Percentiles rank a stretch among this genome's conserved stretches.
Evolutionary conservation across 2,113 vertebrate species (phyloP).

Genomic region (Coptodon bakossiorum): DNA sequence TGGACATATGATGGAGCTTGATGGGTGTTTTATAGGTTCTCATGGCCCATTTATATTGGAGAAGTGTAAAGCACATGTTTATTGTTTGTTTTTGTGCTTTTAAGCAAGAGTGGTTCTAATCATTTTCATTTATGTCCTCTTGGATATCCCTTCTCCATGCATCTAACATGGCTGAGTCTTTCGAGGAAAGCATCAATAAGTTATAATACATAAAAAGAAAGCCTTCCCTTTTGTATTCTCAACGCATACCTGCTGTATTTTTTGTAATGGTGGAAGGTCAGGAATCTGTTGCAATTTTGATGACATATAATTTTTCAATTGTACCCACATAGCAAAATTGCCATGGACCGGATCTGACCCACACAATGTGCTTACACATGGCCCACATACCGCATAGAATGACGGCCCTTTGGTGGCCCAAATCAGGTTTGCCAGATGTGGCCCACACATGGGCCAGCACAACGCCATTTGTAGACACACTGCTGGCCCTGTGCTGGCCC

Average conservation of each 20-base stretch:
- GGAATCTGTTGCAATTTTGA: not conserved
- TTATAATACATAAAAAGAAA: not conserved
- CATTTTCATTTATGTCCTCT: not conserved
- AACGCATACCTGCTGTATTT: not conserved
- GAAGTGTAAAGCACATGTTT: not conserved
- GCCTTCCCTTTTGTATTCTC: not conserved
- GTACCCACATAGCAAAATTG: not conserved
- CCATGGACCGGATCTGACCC: accelerated
- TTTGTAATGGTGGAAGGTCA: not conserved
- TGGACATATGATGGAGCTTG: not conserved
- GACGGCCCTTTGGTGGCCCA: not conserved
- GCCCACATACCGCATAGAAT: not conserved
- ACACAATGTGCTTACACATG: not conserved
- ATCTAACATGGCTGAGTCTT: not conserved
- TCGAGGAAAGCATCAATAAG: not conserved
- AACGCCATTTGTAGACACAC: not conserved
- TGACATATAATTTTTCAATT: not conserved
- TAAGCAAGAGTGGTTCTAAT: not conserved
- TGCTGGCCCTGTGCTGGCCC: not conserved
- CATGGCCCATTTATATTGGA: not conserved
- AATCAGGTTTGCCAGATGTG: not conserved
- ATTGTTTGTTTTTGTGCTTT: not conserved
- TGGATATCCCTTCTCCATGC: not conserved
- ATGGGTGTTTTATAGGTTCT: not conserved
- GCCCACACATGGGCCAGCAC: not conserved